Percentiles rank a stretch among this genome's conserved stretches.
These are phyloP conservation scores for Vireo altiloquus DNA, from an alignment of 2,113 vertebrate species.

Conservation along the genomic window DNA sequence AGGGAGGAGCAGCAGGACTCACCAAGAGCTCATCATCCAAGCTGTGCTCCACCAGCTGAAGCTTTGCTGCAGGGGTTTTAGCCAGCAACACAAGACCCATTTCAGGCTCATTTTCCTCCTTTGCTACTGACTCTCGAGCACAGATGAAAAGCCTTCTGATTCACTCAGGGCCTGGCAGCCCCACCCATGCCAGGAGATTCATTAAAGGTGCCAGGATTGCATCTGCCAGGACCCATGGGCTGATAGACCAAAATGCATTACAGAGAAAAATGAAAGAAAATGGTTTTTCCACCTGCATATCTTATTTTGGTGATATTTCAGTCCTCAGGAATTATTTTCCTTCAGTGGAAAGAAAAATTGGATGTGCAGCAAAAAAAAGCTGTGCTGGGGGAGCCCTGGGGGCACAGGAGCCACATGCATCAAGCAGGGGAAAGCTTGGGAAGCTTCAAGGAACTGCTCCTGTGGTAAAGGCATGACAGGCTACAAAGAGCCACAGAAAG, in stretches of 20 bases:
- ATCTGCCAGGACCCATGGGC: neutral
- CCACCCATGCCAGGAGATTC: neutral
- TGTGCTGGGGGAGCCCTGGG: neutral
- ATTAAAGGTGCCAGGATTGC: neutral
- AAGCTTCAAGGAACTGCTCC: neutral
- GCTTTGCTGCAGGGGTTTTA: neutral
- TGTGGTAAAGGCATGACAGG: neutral
- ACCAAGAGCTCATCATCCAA: neutral
- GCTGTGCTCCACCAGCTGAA: neutral
- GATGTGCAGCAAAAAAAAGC: neutral
- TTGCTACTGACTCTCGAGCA: neutral
- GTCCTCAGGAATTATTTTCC: neutral
- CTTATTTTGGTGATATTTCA: neutral
- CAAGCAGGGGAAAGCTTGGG: neutral
- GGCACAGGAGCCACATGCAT: neutral
- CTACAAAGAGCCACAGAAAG: neutral
- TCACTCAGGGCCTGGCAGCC: neutral
- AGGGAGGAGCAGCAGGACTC: neutral
- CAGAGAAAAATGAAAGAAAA: neutral
- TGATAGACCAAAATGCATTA: neutral
- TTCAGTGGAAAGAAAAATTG: neutral
- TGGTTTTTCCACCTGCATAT: neutral
- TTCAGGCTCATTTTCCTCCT: neutral
- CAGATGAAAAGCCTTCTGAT: neutral
- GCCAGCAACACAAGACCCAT: fast-evolving